Evolutionary conservation across 2,113 vertebrate genomes (phyloP), one percentile per base, ranked within the genome.

Genomic region (Podarcis cretensis): DNA sequence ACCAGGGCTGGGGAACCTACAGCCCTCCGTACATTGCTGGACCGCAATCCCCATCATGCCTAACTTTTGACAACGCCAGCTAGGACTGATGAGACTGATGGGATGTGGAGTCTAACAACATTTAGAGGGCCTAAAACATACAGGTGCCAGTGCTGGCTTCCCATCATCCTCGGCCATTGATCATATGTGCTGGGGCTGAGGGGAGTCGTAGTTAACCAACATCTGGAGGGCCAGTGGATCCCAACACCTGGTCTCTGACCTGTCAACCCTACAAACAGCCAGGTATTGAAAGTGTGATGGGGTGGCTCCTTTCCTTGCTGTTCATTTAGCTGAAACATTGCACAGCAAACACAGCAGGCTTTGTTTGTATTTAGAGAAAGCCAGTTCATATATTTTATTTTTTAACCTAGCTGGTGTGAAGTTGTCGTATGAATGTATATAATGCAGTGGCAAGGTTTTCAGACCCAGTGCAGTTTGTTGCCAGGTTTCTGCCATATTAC

Each of bases 401-500:
- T 63, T 63, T 75, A 89, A n/a, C 27, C 30, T n/a, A 86, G 20
- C 13, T 30, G 30, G 73, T 65, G 9, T 32, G 84, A 81, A 86
- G 69, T 37, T 89, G 83, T 18, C 3, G 0, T 54, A 77, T 66
- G 37, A 83, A 40, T 35, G 37, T 84, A 35, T 76, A 0, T 16
- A 37, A 5, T 1, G 27, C 71, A 68, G 35, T 30, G 66, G 13
- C 83, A 87, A 43, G 83, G 84, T 63, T 92, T 93, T 89, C 84
- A 59, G 21, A 93, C 84, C 35, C 84, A 32, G 40, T 90, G 57
- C 78, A 73, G 84, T 59, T 40, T 90, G 57, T 90, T 92, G 85
- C 80, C 81, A 94, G 90, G 66, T 84, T 95, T 93, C 89, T 84
- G 30, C n/a, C 0, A 48, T 79, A 88, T 89, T 89, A 89, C 88